Evolutionary conservation across 2,797 vertebrate genomes (phyloP).

Genomic region (Oophaga sylvatica): DNA sequence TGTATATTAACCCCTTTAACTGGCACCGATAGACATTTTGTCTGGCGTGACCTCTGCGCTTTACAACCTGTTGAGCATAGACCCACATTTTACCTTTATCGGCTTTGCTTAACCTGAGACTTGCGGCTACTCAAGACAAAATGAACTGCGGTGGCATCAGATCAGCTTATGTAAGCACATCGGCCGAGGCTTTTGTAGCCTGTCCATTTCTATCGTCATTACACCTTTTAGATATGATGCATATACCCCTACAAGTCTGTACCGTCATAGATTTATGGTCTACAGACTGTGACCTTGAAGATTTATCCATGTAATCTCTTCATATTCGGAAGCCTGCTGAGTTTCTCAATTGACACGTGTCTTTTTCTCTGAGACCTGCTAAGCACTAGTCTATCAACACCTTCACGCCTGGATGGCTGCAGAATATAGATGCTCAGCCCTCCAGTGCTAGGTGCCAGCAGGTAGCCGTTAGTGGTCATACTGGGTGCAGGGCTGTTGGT

Average conservation of each 20-base stretch:
- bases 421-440: constrained; percentile 6
- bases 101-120: background rate
- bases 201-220: no score
- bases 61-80: background rate
- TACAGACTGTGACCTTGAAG: constrained; percentile 14
- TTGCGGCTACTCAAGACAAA: background rate
- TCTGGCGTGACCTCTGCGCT: background rate
- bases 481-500: constrained; percentile 10
- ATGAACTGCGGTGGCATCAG: no score
- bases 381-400: constrained; percentile 51
- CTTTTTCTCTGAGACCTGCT: constrained; percentile 26
- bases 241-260: background rate
- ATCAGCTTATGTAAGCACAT: background rate
- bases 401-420: constrained; percentile 11
- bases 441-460: constrained; percentile 28
- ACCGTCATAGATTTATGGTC: background rate
- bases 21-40: background rate
- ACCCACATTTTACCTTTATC: background rate
- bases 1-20: constrained; percentile 21
- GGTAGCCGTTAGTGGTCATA: constrained; percentile 25
- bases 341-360: constrained; percentile 32
- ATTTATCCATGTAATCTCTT: background rate
- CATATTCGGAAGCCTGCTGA: constrained; percentile 9
- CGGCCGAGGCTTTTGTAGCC: background rate
- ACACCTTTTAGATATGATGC: background rate